Conservation (phyloP, 2,797 vertebrate species). For the Fundulus diaphanus region DNA sequence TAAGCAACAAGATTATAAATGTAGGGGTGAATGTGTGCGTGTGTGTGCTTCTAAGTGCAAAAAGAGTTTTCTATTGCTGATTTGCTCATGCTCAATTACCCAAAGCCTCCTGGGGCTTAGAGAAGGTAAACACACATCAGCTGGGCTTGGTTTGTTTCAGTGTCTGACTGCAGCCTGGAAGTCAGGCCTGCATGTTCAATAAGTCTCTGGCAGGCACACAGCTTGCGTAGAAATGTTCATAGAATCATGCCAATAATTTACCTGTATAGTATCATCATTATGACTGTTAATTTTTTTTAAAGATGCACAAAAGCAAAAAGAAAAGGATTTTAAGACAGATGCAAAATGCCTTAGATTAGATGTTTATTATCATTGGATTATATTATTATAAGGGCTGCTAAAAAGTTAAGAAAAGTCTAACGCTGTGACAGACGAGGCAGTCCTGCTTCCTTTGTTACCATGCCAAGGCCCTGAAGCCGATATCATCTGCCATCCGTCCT, state of each 20-base stretch:
- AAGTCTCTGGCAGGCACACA: conserved; percentile 14
- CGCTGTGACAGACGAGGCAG: conserved; percentile 47
- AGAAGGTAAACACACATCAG: conserved; percentile 82
- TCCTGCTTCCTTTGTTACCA: conserved; percentile 64
- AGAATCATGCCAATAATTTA: conserved; percentile 6
- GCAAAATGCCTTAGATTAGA: conserved; percentile 32
- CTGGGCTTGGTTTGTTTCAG: conserved; percentile 82
- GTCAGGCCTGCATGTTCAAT: conserved; percentile 53
- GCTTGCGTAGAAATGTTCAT: conserved; percentile 1
- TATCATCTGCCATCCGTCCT: conserved; percentile 58
- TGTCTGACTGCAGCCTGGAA: conserved; percentile 79
- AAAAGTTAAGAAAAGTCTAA: conserved; percentile 40
- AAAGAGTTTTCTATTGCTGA: conserved; percentile 79
- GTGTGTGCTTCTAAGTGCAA: conserved; percentile 52
- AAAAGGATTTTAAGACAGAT: conserved; percentile 13
- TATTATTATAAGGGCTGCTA: conserved; percentile 21
- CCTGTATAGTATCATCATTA: neutral
- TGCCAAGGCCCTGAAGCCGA: conserved; percentile 67
- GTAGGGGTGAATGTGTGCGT: conserved; percentile 7
- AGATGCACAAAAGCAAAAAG: conserved; percentile 27
- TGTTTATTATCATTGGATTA: conserved; percentile 23
- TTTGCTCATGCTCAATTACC: conserved; percentile 86
- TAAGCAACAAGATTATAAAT: conserved; percentile 35
- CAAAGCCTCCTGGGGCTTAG: conserved; percentile 75
- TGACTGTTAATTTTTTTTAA: conserved; percentile 17